These are phyloP conservation scores for Lysandra bellargus DNA, from an alignment of 2,888 invertebrate genomes.

Conservation along the genomic window DNA sequence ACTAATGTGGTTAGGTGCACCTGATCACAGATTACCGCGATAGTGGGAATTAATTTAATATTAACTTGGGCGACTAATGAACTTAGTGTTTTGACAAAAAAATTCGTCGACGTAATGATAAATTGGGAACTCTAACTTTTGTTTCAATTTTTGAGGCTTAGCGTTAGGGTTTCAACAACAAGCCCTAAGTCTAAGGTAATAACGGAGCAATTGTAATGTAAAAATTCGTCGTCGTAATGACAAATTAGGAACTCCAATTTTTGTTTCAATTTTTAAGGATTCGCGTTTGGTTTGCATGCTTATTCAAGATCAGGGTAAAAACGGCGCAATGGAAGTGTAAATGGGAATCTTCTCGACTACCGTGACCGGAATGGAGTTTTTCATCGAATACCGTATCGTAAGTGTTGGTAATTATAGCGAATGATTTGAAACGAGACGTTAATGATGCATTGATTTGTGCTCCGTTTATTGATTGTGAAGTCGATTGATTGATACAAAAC, in stretches of 20 bases:
- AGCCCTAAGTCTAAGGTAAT: neutral
- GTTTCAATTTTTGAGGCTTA: neutral
- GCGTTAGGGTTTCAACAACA: neutral
- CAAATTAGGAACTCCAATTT: neutral
- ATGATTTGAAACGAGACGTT: slow-evolving; percentile 45
- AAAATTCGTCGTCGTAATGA: neutral
- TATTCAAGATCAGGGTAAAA: neutral
- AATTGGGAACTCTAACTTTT: neutral
- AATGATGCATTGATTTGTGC: slow-evolving; percentile 73
- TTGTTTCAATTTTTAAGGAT: neutral
- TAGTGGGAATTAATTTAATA: slow-evolving; percentile 38
- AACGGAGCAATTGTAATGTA: neutral
- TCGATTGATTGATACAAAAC: slow-evolving; percentile 64
- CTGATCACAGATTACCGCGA: slow-evolving; percentile 47
- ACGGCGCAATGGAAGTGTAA: neutral
- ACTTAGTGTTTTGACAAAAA: slow-evolving; percentile 7
- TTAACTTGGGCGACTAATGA: slow-evolving; percentile 18
- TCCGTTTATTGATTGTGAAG: slow-evolving; percentile 68
- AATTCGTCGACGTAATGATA: neutral
- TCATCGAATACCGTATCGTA: slow-evolving; percentile 21
- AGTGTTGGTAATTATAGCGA: slow-evolving; percentile 29
- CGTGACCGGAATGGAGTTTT: slow-evolving; percentile 1
- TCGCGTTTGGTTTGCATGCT: neutral
- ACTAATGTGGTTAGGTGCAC: slow-evolving; percentile 61
- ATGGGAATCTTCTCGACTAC: slow-evolving; percentile 1